Base-by-base conservation (phyloP, 1,140 invertebrate species). In the Drosophila lacteicornis region DNA sequence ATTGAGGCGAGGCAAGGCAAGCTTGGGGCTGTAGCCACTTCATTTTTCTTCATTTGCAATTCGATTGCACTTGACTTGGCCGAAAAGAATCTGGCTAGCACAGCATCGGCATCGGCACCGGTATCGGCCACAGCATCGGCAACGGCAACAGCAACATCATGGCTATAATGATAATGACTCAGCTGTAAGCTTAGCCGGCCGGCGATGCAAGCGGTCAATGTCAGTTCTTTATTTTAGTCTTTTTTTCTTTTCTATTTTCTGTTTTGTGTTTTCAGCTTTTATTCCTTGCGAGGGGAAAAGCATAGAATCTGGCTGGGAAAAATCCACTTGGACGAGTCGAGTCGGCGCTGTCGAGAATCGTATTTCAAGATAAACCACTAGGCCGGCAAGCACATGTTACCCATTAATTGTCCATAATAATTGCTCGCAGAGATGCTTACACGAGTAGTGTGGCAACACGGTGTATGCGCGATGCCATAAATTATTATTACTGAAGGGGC, bases 11-110 rank as follows among this genome's bases (percentile, higher is more conserved):
- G 38, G 53, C 71, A 65, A 80, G 43, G 49, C 59, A 84, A 83
- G 77, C 81, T 83, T 84, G 81, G 60, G 50, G 53, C 47, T 17
- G 61, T 60, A 71, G 61, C 61, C 73, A 78, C 62, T 78, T 49
- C 73, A 86, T 75, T 86, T 75, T 57, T 63, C 79, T 86, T 86
- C 70, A 86, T 86, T 87, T 87, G 82, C 82, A 86, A 87, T 86
- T 87, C 79, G 83, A 75, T 80, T 82, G 66, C 56, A 80, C 71
- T 76, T 76, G 73, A 67, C 74, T 76, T 67, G 73, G 46, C 73
- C 74, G 27, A 76, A 76, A 76, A 76, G 61, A 76, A 76, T 59
- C 61, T 76, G 53, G 47, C 53, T 40, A 74, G 60, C 38, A 46
- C 60, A 49, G 70, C 56, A 45, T 42, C 55, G 17, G 36, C 13